Evolutionary conservation across 2,888 invertebrate genomes (phyloP), one percentile per base, ranked within the genome.

Genomic region (Troides aeacus): DNA sequence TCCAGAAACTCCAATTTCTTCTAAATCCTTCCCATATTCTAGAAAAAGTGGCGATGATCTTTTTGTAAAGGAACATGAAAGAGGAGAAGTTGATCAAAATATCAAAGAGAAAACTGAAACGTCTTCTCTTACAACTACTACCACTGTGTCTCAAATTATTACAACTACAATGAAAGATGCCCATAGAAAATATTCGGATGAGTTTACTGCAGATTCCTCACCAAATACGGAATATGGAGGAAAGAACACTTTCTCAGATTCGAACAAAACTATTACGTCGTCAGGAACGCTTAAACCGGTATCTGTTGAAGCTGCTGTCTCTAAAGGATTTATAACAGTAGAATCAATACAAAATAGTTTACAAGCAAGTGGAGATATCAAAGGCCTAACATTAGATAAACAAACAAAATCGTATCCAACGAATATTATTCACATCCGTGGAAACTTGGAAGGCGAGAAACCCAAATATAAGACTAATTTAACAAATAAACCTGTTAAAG

Each of bases 201-300:
- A 93, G 77, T 81, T 91, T 21, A 76, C 84, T 30, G 81, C 81
- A 71, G 84, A 84, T 39, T 80, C 77, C 68, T 79, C 80, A 57
- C 82, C 86, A 66, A 96, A 97, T 85, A 96, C 97, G 2, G 94
- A 93, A 76, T 95, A 96, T 5, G 96, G 96, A 5, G 94, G 96
- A 39, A 56, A 64, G 15, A 50, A 36, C 1, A 23, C 46, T 59
- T 53, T 57, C 18, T 75, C 82, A 58, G 76, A 79, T 3, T 74
- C 77, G 30, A 84, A 79, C 68, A 79, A 80, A 61, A 75, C 80
- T 15, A 79, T 81, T n/a, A 72, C 80, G 58, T 78, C 85, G 12
- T 84, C 85, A 74, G 72, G 90, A 0, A 88, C 93, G 24, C 92
- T 88, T 15, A 92, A 93, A 79, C 90, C 94, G 67, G 79, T 95